These are phyloP conservation scores for Endotricha flammealis DNA, from an alignment of 2,888 invertebrate species.

Conservation along the genomic window DNA sequence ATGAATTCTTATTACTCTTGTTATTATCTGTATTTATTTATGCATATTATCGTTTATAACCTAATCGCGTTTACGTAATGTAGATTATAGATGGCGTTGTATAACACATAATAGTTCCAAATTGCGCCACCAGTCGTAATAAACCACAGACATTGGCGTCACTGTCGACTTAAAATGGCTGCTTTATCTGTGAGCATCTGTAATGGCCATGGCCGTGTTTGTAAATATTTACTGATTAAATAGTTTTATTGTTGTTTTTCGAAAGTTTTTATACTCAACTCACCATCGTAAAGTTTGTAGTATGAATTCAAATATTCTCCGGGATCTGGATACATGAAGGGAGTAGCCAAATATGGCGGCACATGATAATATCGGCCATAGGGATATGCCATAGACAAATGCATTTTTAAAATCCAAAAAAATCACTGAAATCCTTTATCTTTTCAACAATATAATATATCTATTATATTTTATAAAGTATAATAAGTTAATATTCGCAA, in stretches of 20 bases:
- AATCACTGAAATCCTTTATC: slow-evolving; percentile 34
- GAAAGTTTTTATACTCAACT: slow-evolving; percentile 27
- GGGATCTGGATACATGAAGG: slow-evolving; percentile 49
- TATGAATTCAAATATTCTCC: slow-evolving; percentile 49
- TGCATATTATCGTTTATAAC: no score
- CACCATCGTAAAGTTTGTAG: slow-evolving; percentile 63
- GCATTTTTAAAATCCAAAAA: slow-evolving; percentile 43
- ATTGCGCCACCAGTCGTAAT: no score
- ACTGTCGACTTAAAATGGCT: no score
- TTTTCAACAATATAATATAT: not conserved
- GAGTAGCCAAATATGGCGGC: slow-evolving; percentile 44
- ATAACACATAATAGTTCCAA: no score
- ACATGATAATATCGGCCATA: slow-evolving; percentile 43
- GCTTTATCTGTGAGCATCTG: no score
- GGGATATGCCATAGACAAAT: slow-evolving; percentile 44
- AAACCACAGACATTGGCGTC: no score
- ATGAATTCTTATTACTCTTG: no score
- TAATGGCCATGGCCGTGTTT: no score
- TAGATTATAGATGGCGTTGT: no score
- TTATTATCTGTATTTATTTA: no score
- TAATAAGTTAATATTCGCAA: not conserved
- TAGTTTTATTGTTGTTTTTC: not conserved
- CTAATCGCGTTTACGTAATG: no score
- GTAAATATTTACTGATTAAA: no score
- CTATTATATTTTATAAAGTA: not conserved